Evolutionary conservation across 2,888 invertebrate genomes (phyloP), one percentile per base, ranked within the genome.

Genomic region (Schizaphis graminum): DNA sequence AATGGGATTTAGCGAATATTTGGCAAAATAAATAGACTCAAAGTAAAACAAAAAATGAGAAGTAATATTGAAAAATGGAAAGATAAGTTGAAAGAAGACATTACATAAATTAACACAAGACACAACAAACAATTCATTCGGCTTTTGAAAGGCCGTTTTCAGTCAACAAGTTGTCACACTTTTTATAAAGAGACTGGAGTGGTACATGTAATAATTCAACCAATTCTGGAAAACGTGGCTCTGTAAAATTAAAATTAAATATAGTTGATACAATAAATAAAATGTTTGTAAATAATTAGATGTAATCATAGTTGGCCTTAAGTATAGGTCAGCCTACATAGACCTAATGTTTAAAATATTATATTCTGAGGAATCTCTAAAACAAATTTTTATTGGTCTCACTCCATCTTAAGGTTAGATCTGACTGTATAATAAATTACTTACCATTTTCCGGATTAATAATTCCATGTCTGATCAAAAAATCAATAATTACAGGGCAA

Each of bases 391-490:
- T 5, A 3, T 16, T 21, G 53, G 21, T 21, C 21, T 53, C 3
- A 8, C 49, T 53, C 21, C 53, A 53, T 5, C 53, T 53, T 53
- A 53, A 53, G 21, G 53, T 16, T 16, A 16, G 53, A 2, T 21
- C 21, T 53, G 53, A 53, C 53, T 53, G 16, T 53, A 53, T 53
- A 53, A 21, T 53, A 53, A 35, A 35, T 77, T 35, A 35, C 8
- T 96, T 96, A 98, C 98, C 98, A 96, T 98, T 98, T 96, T 99
- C 98, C 13, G 98, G 97, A 95, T 98, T 98, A 94, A 99, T 97
- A 95, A 97, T 97, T 94, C 99, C 98, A 96, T 98, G 98, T 95
- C 99, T 97, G 95, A 99, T 98, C 95, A 99, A 97, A 96, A 99
- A 99, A 96, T 99, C 99, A 95, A 99, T 96, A 77, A 98, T 97